phyloP scores from a whole-genome alignment of 2,888 invertebrate genomes.

The Mylabris sibirica region DNA sequence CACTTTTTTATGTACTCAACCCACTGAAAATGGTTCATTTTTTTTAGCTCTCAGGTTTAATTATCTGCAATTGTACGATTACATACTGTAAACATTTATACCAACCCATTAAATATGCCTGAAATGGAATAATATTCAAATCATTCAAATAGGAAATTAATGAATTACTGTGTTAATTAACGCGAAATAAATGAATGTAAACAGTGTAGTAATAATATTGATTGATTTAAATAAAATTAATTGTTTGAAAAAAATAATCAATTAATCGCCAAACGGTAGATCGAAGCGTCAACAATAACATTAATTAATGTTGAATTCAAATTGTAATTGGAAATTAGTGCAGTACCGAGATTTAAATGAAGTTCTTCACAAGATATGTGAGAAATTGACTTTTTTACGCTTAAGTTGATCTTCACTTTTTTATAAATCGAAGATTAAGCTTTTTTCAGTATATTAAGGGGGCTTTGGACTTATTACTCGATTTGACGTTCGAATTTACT shows the following conservation, averaged over 20 bases:
- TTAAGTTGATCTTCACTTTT: too few species aligned
- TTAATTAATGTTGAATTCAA: background rate
- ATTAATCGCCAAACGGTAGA: background rate
- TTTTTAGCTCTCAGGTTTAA: background rate
- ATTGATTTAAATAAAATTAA: background rate
- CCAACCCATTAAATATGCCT: background rate
- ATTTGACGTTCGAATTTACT: too few species aligned
- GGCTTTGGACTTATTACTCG: too few species aligned
- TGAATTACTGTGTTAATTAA: background rate
- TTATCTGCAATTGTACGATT: background rate
- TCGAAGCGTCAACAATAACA: background rate
- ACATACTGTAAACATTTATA: background rate
- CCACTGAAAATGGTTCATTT: background rate
- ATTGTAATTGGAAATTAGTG: too few species aligned
- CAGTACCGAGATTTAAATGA: too few species aligned
- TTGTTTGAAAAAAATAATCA: background rate
- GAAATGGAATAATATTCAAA: background rate
- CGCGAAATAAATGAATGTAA: background rate
- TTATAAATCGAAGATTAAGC: too few species aligned
- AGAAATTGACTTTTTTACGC: too few species aligned
- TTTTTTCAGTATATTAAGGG: too few species aligned
- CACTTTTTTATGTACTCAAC: conserved; percentile 2
- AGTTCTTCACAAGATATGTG: too few species aligned
- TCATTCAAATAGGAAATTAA: background rate
- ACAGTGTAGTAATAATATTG: background rate